These are phyloP conservation scores for Caenorhabditis doughertyi DNA, from an alignment of 2,888 invertebrate species.

Conservation along the genomic window DNA sequence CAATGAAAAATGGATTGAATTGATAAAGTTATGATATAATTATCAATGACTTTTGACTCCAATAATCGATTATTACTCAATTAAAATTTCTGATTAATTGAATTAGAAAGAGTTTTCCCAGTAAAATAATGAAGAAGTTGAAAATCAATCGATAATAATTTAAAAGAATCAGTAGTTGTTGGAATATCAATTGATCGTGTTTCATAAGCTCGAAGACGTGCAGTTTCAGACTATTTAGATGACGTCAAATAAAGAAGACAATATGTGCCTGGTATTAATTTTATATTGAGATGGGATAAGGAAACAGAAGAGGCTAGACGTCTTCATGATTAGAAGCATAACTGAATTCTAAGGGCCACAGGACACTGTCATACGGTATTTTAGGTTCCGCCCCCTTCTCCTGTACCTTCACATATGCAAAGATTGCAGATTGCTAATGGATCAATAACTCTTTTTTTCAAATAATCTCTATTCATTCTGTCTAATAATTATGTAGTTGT, in stretches of 20 bases:
- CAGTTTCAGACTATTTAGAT: constrained; percentile 14
- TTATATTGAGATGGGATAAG: no score
- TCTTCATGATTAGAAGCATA: neutral
- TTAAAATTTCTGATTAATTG: neutral
- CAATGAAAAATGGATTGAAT: constrained; percentile 26
- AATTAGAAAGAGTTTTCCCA: neutral
- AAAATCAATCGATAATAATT: constrained; percentile 7
- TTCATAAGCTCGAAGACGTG: constrained; percentile 39
- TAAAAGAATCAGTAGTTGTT: neutral
- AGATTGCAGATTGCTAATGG: no score
- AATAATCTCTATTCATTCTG: no score
- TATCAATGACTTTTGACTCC: constrained; percentile 23
- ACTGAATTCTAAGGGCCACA: no score
- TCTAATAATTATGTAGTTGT: no score
- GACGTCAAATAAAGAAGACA: constrained; percentile 40
- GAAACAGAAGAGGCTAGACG: no score
- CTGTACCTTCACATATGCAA: no score
- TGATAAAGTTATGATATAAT: constrained; percentile 19
- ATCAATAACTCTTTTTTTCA: no score
- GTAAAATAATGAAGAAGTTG: constrained; percentile 40
- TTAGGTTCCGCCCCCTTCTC: no score
- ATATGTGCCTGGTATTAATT: constrained; percentile 22
- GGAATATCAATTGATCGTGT: constrained; percentile 13
- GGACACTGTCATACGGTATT: no score
- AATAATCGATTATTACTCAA: constrained; percentile 21